A percentile compares a stretch with the other conserved stretches of the same genome.
Conservation (phyloP, 2,797 vertebrate genomes). For the Tenualosa thibaudeaui region DNA sequence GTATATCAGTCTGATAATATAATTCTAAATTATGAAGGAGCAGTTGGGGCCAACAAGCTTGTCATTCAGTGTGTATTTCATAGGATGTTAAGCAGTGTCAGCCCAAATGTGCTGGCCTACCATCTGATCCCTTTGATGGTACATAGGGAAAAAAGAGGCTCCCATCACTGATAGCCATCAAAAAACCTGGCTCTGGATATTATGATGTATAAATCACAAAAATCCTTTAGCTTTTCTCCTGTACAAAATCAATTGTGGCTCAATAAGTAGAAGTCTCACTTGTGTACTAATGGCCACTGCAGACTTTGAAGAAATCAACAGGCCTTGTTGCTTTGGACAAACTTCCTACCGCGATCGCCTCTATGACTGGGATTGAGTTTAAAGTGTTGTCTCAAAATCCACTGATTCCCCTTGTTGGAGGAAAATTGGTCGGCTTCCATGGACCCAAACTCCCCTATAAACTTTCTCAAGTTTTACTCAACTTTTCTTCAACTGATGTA, state of each 20-base stretch:
- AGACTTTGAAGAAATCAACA: conserved; percentile 62
- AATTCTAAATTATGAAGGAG: background rate
- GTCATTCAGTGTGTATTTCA: background rate
- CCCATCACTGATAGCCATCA: background rate
- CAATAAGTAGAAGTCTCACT: conserved; percentile 64
- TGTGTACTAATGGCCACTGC: conserved; percentile 60
- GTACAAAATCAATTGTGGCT: conserved; percentile 65
- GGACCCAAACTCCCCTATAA: conserved; percentile 32
- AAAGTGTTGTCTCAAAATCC: conserved; percentile 10
- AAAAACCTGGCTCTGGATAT: conserved; percentile 60
- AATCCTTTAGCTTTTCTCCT: conserved; percentile 48
- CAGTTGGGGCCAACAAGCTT: background rate
- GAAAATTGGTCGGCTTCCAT: background rate
- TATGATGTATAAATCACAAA: conserved; percentile 64
- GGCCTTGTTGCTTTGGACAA: conserved; percentile 47
- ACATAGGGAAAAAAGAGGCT: background rate
- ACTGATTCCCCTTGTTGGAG: background rate
- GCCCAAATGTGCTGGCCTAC: background rate
- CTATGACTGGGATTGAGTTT: conserved; percentile 29
- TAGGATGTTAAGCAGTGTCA: background rate
- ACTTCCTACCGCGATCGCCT: conserved; percentile 24
- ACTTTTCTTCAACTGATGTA: conserved; percentile 14
- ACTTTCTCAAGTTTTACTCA: background rate
- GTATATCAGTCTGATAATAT: background rate
- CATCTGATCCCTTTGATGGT: background rate